These are phyloP conservation scores for Aphelinus atriplicis DNA, from an alignment of 1,140 invertebrate species.

Conservation along the genomic window DNA sequence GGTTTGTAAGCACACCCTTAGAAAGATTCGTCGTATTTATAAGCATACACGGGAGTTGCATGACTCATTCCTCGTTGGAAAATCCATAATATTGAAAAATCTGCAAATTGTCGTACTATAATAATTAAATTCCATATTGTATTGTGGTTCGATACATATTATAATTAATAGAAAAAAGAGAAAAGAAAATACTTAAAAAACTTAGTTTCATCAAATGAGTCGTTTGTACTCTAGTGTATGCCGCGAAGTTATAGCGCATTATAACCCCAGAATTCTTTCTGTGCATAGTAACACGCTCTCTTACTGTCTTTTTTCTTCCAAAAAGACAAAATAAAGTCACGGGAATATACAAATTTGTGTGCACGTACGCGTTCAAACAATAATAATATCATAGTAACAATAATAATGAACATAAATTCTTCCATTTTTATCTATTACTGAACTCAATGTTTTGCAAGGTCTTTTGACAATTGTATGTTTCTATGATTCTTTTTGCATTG, in stretches of 20 bases:
- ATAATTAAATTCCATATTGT: conserved; percentile 35
- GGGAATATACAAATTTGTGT: conserved; percentile 7
- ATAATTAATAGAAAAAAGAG: background rate
- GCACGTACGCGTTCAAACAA: background rate
- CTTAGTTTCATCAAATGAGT: conserved; percentile 19
- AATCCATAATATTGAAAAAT: conserved; percentile 7
- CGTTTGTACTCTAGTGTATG: conserved; percentile 29
- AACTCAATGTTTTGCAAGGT: conserved; percentile 1
- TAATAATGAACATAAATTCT: conserved; percentile 9
- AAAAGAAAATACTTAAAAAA: conserved; percentile 28
- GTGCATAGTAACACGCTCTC: conserved; percentile 18
- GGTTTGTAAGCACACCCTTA: conserved; percentile 8
- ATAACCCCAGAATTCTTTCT: conserved; percentile 30
- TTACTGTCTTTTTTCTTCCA: conserved; percentile 26
- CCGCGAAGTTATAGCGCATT: conserved; percentile 27
- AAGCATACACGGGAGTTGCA: conserved; percentile 31
- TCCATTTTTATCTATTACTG: conserved; percentile 13
- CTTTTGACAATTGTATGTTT: conserved; percentile 19
- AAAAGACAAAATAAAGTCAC: conserved; percentile 9
- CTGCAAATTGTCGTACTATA: conserved; percentile 17
- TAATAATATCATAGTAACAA: background rate
- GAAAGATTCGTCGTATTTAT: conserved; percentile 22
- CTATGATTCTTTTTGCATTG: conserved; percentile 26
- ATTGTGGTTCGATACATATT: conserved; percentile 29
- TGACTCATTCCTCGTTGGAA: conserved; percentile 37